Evolutionary conservation across 2,888 invertebrate species (phyloP), one percentile per base, ranked within the genome.

Genomic region (Idaea dimidiata): DNA sequence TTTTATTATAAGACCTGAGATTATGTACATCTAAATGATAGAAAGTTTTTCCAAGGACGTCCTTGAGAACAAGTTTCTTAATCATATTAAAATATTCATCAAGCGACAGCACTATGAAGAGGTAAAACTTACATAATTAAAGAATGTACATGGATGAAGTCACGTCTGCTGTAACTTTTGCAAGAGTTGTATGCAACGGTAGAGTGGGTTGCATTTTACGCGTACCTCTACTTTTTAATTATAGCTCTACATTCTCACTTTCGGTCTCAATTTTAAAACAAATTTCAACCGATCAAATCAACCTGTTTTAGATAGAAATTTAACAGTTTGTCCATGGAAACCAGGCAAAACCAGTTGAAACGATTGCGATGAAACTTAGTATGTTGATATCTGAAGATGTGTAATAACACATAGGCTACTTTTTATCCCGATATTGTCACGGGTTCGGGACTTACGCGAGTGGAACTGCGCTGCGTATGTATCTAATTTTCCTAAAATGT

Each of bases 31-130:
- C 14, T 10, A 14, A 43, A 43, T 14, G 43, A 43, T 43, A 14
- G 43, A 43, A 14, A 43, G 43, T 43, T 66, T 72, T 70, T 70
- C 70, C 65, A 66, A 67, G 66, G 61, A 66, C 68, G 67, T 62
- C 61, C 56, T 43, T 43, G 43, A 43, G 10, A 43, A 43, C 43
- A 43, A 43, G 43, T 43, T 43, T 43, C 43, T 10, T 43, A 43
- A 43, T 43, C 43, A 43, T 43, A 43, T 43, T 43, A 43, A 43
- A 43, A 65, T 65, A 63, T 43, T 43, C 43, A 43, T 43, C 43
- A 43, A 43, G 43, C 14, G 43, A 43, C 43, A 43, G 43, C 43
- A 43, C 43, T 43, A 1, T 43, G 43, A 43, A 43, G 43, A 43
- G 43, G 43, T 43, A 43, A 43, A 43, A 43, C 43, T 43, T 43